A percentile compares a stretch with the other conserved stretches of the same genome.
phyloP scores from a whole-genome alignment of 2,797 vertebrate species.

The Phrynocephalus vlangalii region DNA sequence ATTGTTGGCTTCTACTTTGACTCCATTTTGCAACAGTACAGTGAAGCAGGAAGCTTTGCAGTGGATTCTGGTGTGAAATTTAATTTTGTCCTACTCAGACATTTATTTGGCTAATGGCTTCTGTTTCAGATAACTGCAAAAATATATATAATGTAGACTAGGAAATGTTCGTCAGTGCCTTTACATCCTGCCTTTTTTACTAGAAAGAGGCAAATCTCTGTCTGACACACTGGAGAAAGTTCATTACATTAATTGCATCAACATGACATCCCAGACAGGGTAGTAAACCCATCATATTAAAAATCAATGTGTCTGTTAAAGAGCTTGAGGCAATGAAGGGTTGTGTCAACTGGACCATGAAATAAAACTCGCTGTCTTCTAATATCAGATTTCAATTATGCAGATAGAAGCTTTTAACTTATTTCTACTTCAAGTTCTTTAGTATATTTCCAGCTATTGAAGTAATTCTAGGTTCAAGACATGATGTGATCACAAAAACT shows the following conservation, averaged over 20 bases:
- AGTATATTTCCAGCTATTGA: constrained; percentile 16
- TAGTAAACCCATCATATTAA: not conserved
- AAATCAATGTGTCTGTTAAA: constrained; percentile 34
- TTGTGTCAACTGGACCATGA: constrained; percentile 29
- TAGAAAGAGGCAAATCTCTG: not conserved
- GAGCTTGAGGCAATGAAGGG: not conserved
- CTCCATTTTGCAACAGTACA: not conserved
- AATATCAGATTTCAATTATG: constrained; percentile 2
- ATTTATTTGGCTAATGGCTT: not conserved
- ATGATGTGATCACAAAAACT: not conserved
- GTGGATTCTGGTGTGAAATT: not conserved
- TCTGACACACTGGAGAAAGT: not conserved
- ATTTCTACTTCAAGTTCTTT: constrained; percentile 16
- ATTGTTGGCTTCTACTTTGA: not conserved
- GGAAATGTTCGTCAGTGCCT: not conserved
- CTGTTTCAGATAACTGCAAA: not conserved
- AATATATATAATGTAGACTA: not conserved
- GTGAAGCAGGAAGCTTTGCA: not conserved
- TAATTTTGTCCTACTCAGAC: not conserved
- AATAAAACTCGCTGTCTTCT: constrained; percentile 23
- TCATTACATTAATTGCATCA: not conserved
- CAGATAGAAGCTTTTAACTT: constrained; percentile 10
- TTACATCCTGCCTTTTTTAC: accelerated
- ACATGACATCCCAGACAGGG: not conserved
- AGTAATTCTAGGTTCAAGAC: not conserved